Base-by-base conservation (phyloP, 2,113 vertebrate species). In the Melospiza georgiana region DNA sequence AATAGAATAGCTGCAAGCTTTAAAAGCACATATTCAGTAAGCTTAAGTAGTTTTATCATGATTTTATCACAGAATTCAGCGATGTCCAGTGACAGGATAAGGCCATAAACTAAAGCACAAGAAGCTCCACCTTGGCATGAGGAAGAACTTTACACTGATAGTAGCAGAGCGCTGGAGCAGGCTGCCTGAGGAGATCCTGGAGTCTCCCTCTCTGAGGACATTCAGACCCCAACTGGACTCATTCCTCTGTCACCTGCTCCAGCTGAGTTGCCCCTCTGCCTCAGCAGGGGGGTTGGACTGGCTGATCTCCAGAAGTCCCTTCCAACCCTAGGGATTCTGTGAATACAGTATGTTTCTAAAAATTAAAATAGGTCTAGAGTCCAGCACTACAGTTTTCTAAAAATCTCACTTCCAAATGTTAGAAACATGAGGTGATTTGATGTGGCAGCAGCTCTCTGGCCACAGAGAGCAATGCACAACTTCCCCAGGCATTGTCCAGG, bases 71-170 rank as follows among this genome's bases (percentile, higher is more conserved):
- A 77, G 28, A 77, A 78, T 52, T 75, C 54, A 68, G 17, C 22
- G 55, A 11, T 61, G 24, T 6, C 13, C 12, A 15, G 24, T 0
- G 1, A 48, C 16, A 48, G n/a, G 24, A 22, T 0, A 0, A 54
- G 30, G 10, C 46, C 39, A 31, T 35, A 68, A 68, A 61, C 13
- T 22, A 48, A 76, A 62, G 55, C 16, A 48, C 24, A 61, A 31
- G 24, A 21, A 59, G 39, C 25, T 75, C 6, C 39, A 68, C 24
- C 24, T 54, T 9, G 10, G 30, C 46, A 35, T 30, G 6, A 89
- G 39, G 46, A 39, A 82, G 20, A 82, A 12, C 63, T 33, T 75
- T 30, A 18, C 16, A 12, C 1, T 48, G 54, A 54, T 6, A 8
- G 24, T 41, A 41, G n/a, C 39, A 75, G 54, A 62, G 54, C 30